Evolutionary conservation across 2,888 invertebrate species (phyloP).

Genomic region (Danaus chrysippus): DNA sequence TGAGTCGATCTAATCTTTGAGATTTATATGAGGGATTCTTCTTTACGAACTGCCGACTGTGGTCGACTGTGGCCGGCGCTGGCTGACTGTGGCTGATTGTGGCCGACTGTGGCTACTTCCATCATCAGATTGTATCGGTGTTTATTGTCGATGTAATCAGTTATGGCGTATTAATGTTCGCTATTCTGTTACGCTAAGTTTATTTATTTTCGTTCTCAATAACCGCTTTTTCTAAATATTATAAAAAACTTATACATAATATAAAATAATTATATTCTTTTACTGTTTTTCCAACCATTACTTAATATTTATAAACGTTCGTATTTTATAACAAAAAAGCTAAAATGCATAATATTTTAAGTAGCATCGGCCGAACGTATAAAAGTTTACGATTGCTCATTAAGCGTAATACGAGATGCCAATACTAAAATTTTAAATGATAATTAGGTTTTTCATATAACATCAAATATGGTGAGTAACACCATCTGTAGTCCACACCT

Average conservation of each 20-base stretch:
- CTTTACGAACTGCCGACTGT: slow-evolving; percentile 28
- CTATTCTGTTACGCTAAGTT: slow-evolving; percentile 23
- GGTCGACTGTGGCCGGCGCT: slow-evolving; percentile 12
- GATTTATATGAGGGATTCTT: slow-evolving; percentile 31
- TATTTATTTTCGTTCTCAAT: slow-evolving; percentile 13
- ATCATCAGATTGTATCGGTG: slow-evolving; percentile 36
- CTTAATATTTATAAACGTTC: no score
- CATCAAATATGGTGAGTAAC: slow-evolving; percentile 32
- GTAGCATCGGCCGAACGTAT: not conserved
- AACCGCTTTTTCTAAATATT: not conserved
- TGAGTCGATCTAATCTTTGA: slow-evolving; percentile 27
- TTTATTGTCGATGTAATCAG: slow-evolving; percentile 37
- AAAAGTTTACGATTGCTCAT: slow-evolving; percentile 7
- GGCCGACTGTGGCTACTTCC: slow-evolving; percentile 25
- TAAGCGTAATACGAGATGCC: slow-evolving; percentile 23
- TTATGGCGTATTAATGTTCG: slow-evolving; percentile 32
- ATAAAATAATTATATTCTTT: no score
- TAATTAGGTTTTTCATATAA: slow-evolving; percentile 27
- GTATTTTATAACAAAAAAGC: not conserved
- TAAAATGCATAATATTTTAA: not conserved
- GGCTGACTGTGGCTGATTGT: not conserved
- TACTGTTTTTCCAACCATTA: no score
- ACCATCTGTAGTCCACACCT: slow-evolving; percentile 47
- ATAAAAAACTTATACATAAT: not conserved
- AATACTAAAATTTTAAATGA: slow-evolving; percentile 5